Evolutionary conservation across 2,888 invertebrate species (phyloP).

Genomic region (Eucera pruinosa): DNA sequence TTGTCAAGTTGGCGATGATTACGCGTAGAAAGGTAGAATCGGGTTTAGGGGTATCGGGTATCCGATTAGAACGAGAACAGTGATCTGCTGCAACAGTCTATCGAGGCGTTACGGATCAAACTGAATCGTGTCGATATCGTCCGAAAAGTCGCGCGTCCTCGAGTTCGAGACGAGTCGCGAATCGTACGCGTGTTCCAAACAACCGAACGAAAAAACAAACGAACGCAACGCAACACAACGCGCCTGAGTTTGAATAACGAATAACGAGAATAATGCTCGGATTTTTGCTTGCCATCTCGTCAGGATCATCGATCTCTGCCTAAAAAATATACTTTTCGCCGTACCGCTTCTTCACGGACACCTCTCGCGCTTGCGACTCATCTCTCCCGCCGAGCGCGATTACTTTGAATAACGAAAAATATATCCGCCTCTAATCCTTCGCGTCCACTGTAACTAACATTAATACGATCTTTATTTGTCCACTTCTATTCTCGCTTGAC

Average conservation of each 20-base stretch:
- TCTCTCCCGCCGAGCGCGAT: neutral
- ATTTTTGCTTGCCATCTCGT: no score
- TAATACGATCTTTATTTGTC: constrained; percentile 16
- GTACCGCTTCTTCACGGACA: neutral
- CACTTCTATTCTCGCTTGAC: constrained; percentile 3
- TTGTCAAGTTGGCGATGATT: constrained; percentile 55
- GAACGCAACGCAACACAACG: neutral
- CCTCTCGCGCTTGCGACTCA: neutral
- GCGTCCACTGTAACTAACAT: constrained; percentile 26
- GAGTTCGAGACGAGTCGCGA: neutral
- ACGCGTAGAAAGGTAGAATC: constrained; percentile 42
- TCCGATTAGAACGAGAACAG: no score
- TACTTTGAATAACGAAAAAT: constrained; percentile 1
- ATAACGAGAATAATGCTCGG: no score
- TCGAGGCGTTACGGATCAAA: neutral
- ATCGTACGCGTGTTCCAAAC: neutral
- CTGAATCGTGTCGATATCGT: neutral
- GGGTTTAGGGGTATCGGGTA: no score
- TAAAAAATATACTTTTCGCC: no score
- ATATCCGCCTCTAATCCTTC: neutral
- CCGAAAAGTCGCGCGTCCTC: neutral
- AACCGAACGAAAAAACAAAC: no score
- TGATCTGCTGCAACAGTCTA: constrained; percentile 9
- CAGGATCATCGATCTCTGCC: no score
- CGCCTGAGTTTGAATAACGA: no score